Evolutionary conservation across 2,113 vertebrate genomes (phyloP).

Genomic region (Dicentrarchus labrax): DNA sequence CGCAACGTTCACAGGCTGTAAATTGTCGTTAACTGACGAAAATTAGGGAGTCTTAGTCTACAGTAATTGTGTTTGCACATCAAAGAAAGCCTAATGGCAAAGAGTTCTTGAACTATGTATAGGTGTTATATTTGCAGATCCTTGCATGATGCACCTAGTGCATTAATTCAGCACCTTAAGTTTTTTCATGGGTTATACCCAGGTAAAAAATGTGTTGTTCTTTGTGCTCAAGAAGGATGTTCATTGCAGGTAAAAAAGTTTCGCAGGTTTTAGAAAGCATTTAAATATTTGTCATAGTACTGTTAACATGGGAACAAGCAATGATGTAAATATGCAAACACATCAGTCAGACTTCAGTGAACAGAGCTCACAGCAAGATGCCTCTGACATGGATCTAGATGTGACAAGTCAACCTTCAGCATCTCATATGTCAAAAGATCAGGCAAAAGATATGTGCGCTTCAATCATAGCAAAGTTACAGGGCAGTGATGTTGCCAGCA

Average conservation of each 20-base stretch:
- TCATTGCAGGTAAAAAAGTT: conserved; percentile 25
- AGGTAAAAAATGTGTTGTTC: conserved; percentile 1
- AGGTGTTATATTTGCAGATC: conserved; percentile 12
- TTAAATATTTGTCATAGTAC: not conserved
- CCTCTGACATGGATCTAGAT: not conserved
- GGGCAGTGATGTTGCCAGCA: conserved; percentile 6
- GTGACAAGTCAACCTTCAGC: not conserved
- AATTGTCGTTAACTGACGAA: no score
- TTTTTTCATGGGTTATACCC: conserved; percentile 23
- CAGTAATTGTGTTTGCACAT: no score
- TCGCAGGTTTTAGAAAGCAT: conserved; percentile 16
- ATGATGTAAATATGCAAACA: not conserved
- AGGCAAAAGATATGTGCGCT: no score
- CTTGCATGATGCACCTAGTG: not conserved
- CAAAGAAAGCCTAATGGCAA: no score
- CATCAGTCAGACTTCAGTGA: conserved; percentile 9
- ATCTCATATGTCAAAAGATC: not conserved
- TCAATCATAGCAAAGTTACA: conserved; percentile 1
- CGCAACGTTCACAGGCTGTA: no score
- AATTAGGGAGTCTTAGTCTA: no score
- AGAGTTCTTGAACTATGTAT: no score
- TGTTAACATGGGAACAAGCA: no score
- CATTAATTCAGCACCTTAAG: conserved; percentile 8
- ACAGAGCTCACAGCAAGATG: not conserved
- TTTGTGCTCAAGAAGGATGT: not conserved